Percentiles rank a stretch among this genome's conserved stretches.
These are phyloP conservation scores for Melitaea cinxia DNA, from an alignment of 1,140 invertebrate species.

Conservation along the genomic window DNA sequence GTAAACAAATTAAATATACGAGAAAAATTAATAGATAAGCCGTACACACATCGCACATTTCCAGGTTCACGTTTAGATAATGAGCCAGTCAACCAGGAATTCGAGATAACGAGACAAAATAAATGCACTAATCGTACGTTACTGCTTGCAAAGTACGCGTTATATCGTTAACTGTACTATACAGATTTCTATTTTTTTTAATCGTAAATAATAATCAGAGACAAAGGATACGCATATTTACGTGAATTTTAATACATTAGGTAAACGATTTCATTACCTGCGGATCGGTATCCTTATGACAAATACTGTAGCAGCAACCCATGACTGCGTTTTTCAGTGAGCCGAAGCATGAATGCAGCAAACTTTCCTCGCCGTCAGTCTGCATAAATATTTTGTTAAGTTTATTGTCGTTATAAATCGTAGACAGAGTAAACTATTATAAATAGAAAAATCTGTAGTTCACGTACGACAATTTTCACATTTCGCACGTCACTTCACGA, in stretches of 20 bases:
- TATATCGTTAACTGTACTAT: neutral
- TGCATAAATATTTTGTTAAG: slow-evolving; percentile 75
- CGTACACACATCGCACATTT: slow-evolving; percentile 34
- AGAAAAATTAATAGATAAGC: slow-evolving; percentile 25
- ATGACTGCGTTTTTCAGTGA: slow-evolving; percentile 75
- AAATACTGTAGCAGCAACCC: slow-evolving; percentile 83
- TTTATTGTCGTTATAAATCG: slow-evolving; percentile 57
- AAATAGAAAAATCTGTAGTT: slow-evolving; percentile 74
- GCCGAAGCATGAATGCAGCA: slow-evolving; percentile 76
- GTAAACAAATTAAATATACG: slow-evolving; percentile 5
- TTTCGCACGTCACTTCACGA: slow-evolving; percentile 42
- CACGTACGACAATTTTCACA: slow-evolving; percentile 45
- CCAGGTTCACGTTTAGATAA: slow-evolving; percentile 53
- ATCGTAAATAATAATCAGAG: neutral
- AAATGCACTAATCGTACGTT: neutral
- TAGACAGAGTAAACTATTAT: no score
- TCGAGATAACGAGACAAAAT: slow-evolving; percentile 37
- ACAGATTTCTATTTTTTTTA: neutral
- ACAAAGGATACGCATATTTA: slow-evolving; percentile 17
- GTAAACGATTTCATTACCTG: slow-evolving; percentile 68
- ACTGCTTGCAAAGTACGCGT: neutral
- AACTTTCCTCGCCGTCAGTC: slow-evolving; percentile 67
- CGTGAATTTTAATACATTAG: slow-evolving; percentile 14
- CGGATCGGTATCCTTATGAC: slow-evolving; percentile 82
- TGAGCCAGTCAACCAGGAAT: slow-evolving; percentile 59